Conservation (phyloP, 2,797 vertebrate genomes). For the Acipenser oxyrinchus region DNA sequence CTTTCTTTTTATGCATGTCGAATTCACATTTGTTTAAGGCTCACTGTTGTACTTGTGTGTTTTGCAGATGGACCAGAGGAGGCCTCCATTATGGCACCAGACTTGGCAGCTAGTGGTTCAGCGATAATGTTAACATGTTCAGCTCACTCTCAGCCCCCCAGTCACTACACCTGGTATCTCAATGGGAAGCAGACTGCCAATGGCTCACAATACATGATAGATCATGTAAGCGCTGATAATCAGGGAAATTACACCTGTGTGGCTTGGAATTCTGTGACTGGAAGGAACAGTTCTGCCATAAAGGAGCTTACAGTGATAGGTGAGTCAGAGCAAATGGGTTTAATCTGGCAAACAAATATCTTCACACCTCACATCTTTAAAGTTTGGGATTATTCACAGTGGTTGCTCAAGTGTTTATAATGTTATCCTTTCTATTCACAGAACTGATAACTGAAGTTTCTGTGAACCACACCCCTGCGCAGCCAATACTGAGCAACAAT, state of each 20-base stretch:
- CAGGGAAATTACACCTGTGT: slow-evolving; percentile 48
- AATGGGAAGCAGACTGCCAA: slow-evolving; percentile 27
- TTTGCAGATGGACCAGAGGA: slow-evolving; percentile 42
- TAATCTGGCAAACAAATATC: not conserved
- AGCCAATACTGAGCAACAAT: too few species aligned
- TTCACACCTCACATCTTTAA: too few species aligned
- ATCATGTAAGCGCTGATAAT: slow-evolving; percentile 26
- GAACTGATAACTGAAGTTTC: too few species aligned
- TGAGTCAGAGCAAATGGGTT: slow-evolving; percentile 27
- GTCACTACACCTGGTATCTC: slow-evolving; percentile 46
- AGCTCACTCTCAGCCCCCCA: slow-evolving; percentile 39
- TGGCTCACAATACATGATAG: slow-evolving; percentile 20
- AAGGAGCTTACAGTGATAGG: slow-evolving; percentile 41
- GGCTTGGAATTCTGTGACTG: slow-evolving; percentile 45
- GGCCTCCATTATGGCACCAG: slow-evolving; percentile 29
- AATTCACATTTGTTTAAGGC: too few species aligned
- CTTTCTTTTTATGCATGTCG: too few species aligned
- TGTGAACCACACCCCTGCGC: too few species aligned
- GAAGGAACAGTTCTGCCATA: slow-evolving; percentile 23
- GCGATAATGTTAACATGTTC: slow-evolving; percentile 32
- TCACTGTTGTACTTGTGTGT: not conserved
- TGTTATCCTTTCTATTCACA: too few species aligned
- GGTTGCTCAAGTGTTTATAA: too few species aligned
- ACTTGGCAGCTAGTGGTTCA: slow-evolving; percentile 22
- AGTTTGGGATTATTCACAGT: too few species aligned